Evolutionary conservation across 2,113 vertebrate genomes (phyloP).

Genomic region (rat (Rattus norvegicus)): GRCr8 NC_086032.1:71356501-71357000

Average conservation of each 20-base stretch:
- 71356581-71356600: not conserved
- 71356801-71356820: not conserved
- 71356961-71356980: not conserved
- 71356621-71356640: not conserved
- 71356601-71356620: not conserved
- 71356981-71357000: not conserved
- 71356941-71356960: not conserved
- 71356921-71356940: slow-evolving; percentile 7
- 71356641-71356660: not conserved
- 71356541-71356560: not conserved
- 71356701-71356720: not conserved
- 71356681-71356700: not conserved
- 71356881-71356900: not conserved
- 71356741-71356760: not conserved
- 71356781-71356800: not conserved
- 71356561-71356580: not conserved
- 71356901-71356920: not conserved
- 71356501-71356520: too few relatives aligned
- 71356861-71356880: not conserved
- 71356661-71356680: not conserved
- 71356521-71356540: too few relatives aligned
- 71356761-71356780: too few relatives aligned
- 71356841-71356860: not conserved
- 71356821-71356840: not conserved
- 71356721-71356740: not conserved